Evolutionary conservation across 2,888 invertebrate genomes (phyloP).

Genomic region (Caenorhabditis panamensis): DNA sequence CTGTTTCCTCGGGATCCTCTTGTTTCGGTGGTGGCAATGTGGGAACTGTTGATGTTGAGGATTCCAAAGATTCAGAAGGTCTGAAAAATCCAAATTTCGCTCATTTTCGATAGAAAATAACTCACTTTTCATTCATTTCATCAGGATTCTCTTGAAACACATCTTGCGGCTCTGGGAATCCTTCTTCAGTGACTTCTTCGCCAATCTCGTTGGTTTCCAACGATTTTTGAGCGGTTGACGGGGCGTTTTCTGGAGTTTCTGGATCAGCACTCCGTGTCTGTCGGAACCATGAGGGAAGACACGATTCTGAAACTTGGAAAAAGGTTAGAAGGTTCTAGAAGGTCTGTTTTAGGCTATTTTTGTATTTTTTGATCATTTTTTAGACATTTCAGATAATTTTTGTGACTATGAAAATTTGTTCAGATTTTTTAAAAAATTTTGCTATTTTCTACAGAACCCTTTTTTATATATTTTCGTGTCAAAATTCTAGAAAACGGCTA

Average conservation of each 20-base stretch:
- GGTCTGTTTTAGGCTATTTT: background rate
- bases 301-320: conserved; percentile 55
- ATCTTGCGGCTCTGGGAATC: too few species aligned
- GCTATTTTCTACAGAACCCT: too few species aligned
- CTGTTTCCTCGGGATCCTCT: background rate
- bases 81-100: too few species aligned
- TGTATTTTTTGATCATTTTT: too few species aligned
- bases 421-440: too few species aligned
- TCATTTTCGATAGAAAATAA: too few species aligned
- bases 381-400: too few species aligned
- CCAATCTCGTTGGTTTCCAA: conserved; percentile 54
- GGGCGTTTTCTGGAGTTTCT: conserved; percentile 12
- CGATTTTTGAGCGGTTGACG: conserved; percentile 5
- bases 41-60: background rate
- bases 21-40: background rate
- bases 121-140: too few species aligned
- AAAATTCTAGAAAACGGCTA: too few species aligned
- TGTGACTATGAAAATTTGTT: background rate
- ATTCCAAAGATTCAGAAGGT: too few species aligned
- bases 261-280: conserved; percentile 52
- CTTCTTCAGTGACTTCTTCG: conserved; percentile 21
- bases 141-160: too few species aligned
- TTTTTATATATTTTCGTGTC: too few species aligned
- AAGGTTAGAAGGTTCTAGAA: background rate
- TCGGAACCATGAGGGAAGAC: conserved; percentile 62